Percentiles rank a stretch among this genome's conserved stretches.
These are phyloP conservation scores for Tupaia chinensis DNA, from an alignment of 2,113 vertebrate genomes.

Conservation along the genomic window DNA sequence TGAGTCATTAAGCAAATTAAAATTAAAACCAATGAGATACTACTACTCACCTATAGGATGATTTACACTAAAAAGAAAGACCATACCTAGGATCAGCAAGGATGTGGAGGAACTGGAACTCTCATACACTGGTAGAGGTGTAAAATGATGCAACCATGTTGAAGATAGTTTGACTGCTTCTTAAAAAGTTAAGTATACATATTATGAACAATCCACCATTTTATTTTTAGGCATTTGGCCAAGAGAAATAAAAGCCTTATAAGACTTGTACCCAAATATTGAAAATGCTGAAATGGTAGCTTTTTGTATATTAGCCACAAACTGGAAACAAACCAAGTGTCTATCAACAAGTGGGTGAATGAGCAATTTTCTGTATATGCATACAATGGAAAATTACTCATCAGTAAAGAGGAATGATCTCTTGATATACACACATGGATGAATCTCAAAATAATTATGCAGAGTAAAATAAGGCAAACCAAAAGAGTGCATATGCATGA, in stretches of 20 bases:
- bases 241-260: slow-evolving; percentile 52
- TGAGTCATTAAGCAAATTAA: background rate
- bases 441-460: slow-evolving; percentile 48
- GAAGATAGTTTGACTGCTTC: slow-evolving; percentile 49
- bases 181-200: slow-evolving; percentile 13
- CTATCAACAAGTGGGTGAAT: slow-evolving; percentile 10
- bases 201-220: slow-evolving; percentile 24
- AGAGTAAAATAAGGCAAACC: slow-evolving; percentile 30
- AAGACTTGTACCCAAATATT: slow-evolving; percentile 40
- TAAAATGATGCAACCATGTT: slow-evolving; percentile 33
- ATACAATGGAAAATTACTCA: slow-evolving; percentile 3
- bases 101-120: background rate
- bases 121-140: background rate
- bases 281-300: background rate
- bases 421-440: background rate
- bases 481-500: background rate
- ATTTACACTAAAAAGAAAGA: slow-evolving; percentile 27
- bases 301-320: background rate
- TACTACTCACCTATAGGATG: background rate
- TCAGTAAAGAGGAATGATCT: background rate
- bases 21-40: slow-evolving; percentile 12
- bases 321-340: background rate
- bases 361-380: background rate
- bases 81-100: background rate
- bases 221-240: slow-evolving; percentile 6